Conservation (phyloP, 2,797 vertebrate genomes). For the Coilia nasus region DNA sequence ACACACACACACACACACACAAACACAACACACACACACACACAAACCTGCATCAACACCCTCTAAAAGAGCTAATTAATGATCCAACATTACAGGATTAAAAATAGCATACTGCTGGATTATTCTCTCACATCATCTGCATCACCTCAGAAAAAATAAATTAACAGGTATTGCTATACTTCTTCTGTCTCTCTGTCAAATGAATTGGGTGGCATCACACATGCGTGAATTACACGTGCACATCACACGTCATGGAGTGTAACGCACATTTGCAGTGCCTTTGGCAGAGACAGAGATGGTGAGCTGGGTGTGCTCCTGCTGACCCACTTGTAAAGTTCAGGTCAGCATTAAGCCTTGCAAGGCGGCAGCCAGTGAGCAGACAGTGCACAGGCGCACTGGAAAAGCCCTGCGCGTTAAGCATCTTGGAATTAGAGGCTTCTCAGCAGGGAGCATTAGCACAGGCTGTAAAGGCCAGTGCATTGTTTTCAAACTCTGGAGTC, state of each 20-base stretch:
- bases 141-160: not conserved
- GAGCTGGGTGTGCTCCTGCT: not conserved
- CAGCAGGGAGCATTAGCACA: slow-evolving; percentile 16
- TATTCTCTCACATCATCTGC: not conserved
- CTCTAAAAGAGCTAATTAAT: not conserved
- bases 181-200: not conserved
- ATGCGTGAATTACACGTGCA: not conserved
- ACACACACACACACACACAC: too few species aligned
- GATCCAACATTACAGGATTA: not conserved
- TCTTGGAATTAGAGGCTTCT: slow-evolving; percentile 31
- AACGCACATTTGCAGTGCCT: too few species aligned
- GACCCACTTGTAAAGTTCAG: slow-evolving; percentile 18
- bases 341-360: not conserved
- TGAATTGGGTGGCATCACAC: not conserved
- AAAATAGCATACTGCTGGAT: not conserved
- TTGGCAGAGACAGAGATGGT: too few species aligned
- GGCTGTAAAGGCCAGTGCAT: not conserved
- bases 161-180: not conserved
- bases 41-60: not conserved
- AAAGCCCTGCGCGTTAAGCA: slow-evolving; percentile 31
- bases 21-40: too few species aligned
- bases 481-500: slow-evolving; percentile 32
- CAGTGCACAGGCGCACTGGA: slow-evolving; percentile 5
- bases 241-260: not conserved
- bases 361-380: not conserved